Percentiles rank a stretch among this genome's conserved stretches.
These are phyloP conservation scores for Drosophila sechellia DNA, from an alignment of 1,140 invertebrate genomes.

Conservation along the genomic window DNA sequence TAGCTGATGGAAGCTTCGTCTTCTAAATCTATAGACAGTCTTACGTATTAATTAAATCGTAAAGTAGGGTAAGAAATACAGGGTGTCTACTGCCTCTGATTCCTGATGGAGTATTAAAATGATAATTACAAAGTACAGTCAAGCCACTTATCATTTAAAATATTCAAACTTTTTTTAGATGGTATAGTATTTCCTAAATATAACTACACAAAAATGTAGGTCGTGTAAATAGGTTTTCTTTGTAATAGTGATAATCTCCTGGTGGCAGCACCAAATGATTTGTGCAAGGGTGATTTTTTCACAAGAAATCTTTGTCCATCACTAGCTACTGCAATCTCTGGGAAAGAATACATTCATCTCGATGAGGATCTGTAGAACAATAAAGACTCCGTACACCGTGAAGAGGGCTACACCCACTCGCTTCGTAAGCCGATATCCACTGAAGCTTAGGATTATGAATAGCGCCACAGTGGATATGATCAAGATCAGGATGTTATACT, in stretches of 20 bases:
- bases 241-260: not conserved
- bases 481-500: slow-evolving; percentile 87
- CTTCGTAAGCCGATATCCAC: slow-evolving; percentile 86
- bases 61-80: slow-evolving; percentile 6
- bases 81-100: not conserved
- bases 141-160: not conserved
- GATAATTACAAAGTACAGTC: not conserved
- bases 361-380: slow-evolving; percentile 80
- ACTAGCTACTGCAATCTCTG: slow-evolving; percentile 60
- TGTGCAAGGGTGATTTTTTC: not conserved
- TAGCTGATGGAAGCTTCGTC: slow-evolving; percentile 8
- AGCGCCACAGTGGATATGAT: slow-evolving; percentile 86
- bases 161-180: not conserved
- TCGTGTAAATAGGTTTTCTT: not conserved
- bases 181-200: not conserved
- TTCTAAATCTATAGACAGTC: slow-evolving; percentile 65
- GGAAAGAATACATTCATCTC: slow-evolving; percentile 84
- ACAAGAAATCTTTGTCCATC: not conserved
- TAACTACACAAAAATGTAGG: not conserved
- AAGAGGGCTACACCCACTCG: slow-evolving; percentile 87
- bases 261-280: slow-evolving; percentile 38
- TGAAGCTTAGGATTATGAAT: slow-evolving; percentile 86
- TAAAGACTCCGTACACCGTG: slow-evolving; percentile 87
- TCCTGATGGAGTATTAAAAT: not conserved
- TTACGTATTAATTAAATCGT: slow-evolving; percentile 45